Conservation (phyloP, 2,113 vertebrate species). For the Sialia sialis region DNA sequence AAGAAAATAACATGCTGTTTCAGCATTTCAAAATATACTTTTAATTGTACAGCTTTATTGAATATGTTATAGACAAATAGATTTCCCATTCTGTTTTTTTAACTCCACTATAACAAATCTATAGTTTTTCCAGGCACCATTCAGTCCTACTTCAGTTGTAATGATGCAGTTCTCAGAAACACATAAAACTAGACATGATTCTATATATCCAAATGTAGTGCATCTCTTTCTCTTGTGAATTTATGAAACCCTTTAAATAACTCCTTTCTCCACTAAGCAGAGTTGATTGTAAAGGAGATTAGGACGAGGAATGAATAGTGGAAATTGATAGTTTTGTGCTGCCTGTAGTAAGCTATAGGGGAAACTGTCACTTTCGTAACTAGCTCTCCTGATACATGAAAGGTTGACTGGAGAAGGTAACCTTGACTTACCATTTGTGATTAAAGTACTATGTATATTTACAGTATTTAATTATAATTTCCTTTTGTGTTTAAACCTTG, state of each 20-base stretch:
- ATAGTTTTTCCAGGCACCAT: neutral
- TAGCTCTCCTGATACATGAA: neutral
- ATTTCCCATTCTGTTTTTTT: neutral
- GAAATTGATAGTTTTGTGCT: neutral
- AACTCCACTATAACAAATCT: neutral
- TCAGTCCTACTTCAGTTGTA: neutral
- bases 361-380: neutral
- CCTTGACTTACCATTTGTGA: constrained; percentile 27
- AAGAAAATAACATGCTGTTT: neutral
- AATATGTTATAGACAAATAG: neutral
- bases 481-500: neutral
- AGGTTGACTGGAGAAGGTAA: constrained; percentile 11
- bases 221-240: neutral
- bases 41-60: neutral
- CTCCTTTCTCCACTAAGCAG: neutral
- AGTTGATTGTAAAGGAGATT: neutral
- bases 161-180: neutral
- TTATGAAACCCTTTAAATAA: neutral
- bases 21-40: neutral
- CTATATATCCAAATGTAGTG: neutral
- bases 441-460: constrained; percentile 29
- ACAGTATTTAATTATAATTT: constrained; percentile 17
- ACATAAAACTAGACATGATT: neutral
- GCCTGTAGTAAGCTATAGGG: neutral
- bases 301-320: neutral